A percentile compares a stretch with the other conserved stretches of the same genome.
phyloP scores from a whole-genome alignment of 37 sponge, comb jelly and placozoan genomes.

The Eunapius fragilis region DNA sequence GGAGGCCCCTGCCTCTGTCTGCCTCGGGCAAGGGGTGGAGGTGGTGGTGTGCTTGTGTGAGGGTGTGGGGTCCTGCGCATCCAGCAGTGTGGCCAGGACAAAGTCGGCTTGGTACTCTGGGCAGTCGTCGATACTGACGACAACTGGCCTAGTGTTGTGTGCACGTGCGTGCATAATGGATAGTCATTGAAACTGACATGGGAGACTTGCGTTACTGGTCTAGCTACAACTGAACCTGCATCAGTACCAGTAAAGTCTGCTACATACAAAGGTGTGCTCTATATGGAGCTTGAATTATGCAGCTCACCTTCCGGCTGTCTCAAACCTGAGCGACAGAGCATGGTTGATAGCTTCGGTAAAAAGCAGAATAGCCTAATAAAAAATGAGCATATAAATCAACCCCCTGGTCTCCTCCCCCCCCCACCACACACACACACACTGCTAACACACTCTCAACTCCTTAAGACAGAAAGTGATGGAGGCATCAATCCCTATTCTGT shows the following conservation, averaged over 20 bases:
- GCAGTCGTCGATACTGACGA: conserved; percentile 59
- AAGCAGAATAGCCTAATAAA: conserved; percentile 68
- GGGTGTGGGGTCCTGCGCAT: background rate
- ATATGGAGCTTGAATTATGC: too few species aligned
- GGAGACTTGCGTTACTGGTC: too few species aligned
- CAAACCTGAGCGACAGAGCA: conserved; percentile 58
- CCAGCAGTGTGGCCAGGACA: conserved; percentile 86
- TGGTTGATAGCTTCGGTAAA: conserved; percentile 74
- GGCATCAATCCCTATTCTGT: conserved; percentile 53
- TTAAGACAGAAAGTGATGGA: conserved; percentile 86
- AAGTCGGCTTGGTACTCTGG: conserved; percentile 70
- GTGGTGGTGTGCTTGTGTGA: background rate
- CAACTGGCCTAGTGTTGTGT: conserved; percentile 57
- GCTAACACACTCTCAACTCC: conserved; percentile 73
- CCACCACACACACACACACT: background rate
- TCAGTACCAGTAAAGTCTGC: too few species aligned
- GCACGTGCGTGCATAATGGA: background rate
- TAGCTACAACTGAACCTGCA: too few species aligned
- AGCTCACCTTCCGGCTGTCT: conserved; percentile 78
- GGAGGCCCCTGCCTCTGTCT: background rate
- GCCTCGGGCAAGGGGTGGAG: background rate
- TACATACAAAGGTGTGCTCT: too few species aligned
- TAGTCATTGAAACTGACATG: too few species aligned
- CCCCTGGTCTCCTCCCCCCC: too few species aligned
- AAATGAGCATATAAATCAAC: background rate